Base-by-base conservation (phyloP, 2,113 vertebrate species). In the Gulo gulo region DNA sequence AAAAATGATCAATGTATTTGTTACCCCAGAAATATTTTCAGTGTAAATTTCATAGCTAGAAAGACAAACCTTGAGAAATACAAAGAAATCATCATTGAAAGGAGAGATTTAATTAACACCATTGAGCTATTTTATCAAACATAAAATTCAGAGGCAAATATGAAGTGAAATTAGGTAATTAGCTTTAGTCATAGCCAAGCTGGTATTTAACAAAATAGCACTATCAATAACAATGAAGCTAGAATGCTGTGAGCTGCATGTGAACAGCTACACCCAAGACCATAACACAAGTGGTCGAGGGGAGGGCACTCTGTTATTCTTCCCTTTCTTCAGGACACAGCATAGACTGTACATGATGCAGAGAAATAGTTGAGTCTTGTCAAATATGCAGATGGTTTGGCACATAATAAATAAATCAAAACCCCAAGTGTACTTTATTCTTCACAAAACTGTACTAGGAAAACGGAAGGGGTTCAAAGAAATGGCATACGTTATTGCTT, bases 31-130 rank as follows among this genome's bases (percentile, higher is more conserved):
- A 88, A 94, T 55, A 7, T 74, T 88, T 87, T 90, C 18, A 57
- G 39, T 65, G n/a, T 34, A 16, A 73, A 69, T 92, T 85, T 86
- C 36, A 92, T 39, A 2, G 0, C 36, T 71, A 91, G 18, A 83
- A 88, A 84, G 47, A 42, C 4, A 57, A 96, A 80, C 52, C 36
- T 7, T 92, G 55, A 96, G n/a, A 86, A 96, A 88, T 71, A 80
- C 42, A 61, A 89, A 90, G 71, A 92, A 78, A 20, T 39, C 0
- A 31, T 31, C 91, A 85, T 94, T 76, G 3, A 42, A 81, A 96
- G 39, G 36, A 74, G 12, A 73, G 7, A 23, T 83, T 94, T 81
- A 71, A 31, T 78, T 61, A 34, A 11, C 45, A 78, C 9, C 15
- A 11, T 4, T 39, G 50, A 81, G 39, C 63, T 91, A 39, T 63